Evolutionary conservation across 2,888 invertebrate genomes (phyloP), one percentile per base, ranked within the genome.

Genomic region (Diaprepes abbreviatus): DNA sequence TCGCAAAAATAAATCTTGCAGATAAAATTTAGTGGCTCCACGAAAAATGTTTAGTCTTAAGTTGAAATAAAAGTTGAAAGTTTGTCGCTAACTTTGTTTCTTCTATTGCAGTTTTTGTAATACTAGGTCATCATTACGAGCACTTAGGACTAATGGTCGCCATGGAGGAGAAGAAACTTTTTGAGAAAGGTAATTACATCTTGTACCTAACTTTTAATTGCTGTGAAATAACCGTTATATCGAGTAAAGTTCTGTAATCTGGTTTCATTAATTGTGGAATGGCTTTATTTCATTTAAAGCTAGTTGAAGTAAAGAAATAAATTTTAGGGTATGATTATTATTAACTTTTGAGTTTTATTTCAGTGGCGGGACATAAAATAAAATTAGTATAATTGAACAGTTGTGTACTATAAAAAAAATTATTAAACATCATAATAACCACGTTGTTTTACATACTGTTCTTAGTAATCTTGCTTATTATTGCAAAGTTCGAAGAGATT

Each of bases 71-170:
- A 50, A 52, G 48, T 36, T 35, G 16, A 64, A 67, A 71, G 63
- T 71, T 60, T 52, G 35, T n/a, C 59, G 12, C 68, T 71, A 69
- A 71, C 73, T 74, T 19, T 55, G 43, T 24, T 33, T 24, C 12
- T 55, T 45, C 21, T 55, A 65, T 86, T 86, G n/a, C 89, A 97
- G 97, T 97, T 84, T 97, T 96, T 85, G 91, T 97, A 35, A 91
- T 96, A 75, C 88, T 97, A 75, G 96, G 96, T 0, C 92, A 94
- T 82, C 92, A 94, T 79, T 94, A 94, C 80, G 96, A 97, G 79
- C 96, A 96, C 82, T 89, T 96, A 74, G 96, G 96, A 2, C 86
- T 97, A n/a, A 90, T 97, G 90, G 88, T 94, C 66, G 94, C 95
- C 38, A 87, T 97, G 84, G 91, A 96, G 75, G 90, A 93, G 73